These are phyloP conservation scores for Pipistrellus kuhlii DNA, from an alignment of 2,797 vertebrate genomes.

Conservation along the genomic window DNA sequence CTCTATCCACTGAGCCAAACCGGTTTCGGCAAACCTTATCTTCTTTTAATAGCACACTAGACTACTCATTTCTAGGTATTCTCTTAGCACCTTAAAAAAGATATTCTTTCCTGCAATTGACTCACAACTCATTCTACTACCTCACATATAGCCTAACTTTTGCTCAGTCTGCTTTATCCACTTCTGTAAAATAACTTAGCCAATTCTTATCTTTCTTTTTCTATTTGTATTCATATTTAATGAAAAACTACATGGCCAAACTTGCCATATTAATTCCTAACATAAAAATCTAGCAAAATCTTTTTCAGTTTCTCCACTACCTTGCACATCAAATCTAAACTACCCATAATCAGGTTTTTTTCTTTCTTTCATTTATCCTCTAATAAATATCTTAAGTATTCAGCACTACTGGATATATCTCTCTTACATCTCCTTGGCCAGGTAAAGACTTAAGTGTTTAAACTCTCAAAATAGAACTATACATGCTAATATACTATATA, in stretches of 20 bases:
- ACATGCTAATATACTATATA: neutral
- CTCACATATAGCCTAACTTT: neutral
- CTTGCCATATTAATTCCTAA: constrained; percentile 5
- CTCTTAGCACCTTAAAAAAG: constrained; percentile 21
- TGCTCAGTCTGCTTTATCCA: neutral
- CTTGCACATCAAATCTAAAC: constrained; percentile 30
- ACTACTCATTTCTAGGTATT: constrained; percentile 47
- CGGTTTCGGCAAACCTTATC: neutral
- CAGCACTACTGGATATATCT: neutral
- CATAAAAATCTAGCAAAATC: constrained; percentile 13
- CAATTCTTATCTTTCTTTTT: constrained; percentile 36
- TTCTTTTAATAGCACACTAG: constrained; percentile 24
- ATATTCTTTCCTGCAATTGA: neutral
- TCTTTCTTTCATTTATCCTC: neutral
- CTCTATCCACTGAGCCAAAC: too few species aligned
- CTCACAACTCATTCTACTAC: constrained; percentile 35
- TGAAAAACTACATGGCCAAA: constrained; percentile 33
- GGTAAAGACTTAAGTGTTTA: neutral
- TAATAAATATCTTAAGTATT: constrained; percentile 19
- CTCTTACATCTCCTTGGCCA: neutral
- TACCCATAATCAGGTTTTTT: neutral
- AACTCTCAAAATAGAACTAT: constrained; percentile 28
- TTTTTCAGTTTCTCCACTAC: neutral
- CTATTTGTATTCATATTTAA: neutral
- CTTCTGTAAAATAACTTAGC: constrained; percentile 30